Evolutionary conservation across 37 sponge, comb jelly and placozoan genomes (phyloP).

Genomic region (Axinella damicornis): DNA sequence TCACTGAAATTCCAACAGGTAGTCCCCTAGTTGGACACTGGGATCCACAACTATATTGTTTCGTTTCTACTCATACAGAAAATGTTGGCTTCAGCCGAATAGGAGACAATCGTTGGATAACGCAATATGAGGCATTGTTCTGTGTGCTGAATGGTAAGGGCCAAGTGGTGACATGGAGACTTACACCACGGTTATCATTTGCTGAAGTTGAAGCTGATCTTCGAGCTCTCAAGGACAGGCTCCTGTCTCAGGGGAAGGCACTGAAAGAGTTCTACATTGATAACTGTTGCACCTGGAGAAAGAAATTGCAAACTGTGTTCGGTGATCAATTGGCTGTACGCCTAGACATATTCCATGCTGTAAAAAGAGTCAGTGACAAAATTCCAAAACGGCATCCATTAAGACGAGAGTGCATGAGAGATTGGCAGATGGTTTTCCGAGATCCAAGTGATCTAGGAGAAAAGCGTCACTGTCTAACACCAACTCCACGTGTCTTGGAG

Average conservation of each 20-base stretch:
- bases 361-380: slow-evolving; percentile 29
- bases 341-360: slow-evolving; percentile 60
- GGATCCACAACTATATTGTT: too few relatives aligned
- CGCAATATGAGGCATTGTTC: slow-evolving; percentile 39
- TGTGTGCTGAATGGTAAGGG: slow-evolving; percentile 45
- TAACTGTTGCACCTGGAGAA: slow-evolving; percentile 53
- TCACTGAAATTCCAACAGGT: too few relatives aligned
- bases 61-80: background rate
- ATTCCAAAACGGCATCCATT: slow-evolving; percentile 46
- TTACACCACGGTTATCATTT: slow-evolving; percentile 31
- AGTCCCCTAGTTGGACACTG: too few relatives aligned
- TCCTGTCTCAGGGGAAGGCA: slow-evolving; percentile 11
- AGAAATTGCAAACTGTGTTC: slow-evolving; percentile 44
- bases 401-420: slow-evolving; percentile 26
- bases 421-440: slow-evolving; percentile 37
- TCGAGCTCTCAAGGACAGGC: background rate
- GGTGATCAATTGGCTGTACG: slow-evolving; percentile 26
- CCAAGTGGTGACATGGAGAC: slow-evolving; percentile 39
- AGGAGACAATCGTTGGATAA: slow-evolving; percentile 41
- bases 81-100: background rate
- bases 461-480: slow-evolving; percentile 15
- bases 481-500: slow-evolving; percentile 17
- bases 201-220: slow-evolving; percentile 18
- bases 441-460: slow-evolving; percentile 35
- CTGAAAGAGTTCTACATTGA: slow-evolving; percentile 47